Conservation (phyloP, 1,140 invertebrate species). For the Anoplolepis gracilipes region DNA sequence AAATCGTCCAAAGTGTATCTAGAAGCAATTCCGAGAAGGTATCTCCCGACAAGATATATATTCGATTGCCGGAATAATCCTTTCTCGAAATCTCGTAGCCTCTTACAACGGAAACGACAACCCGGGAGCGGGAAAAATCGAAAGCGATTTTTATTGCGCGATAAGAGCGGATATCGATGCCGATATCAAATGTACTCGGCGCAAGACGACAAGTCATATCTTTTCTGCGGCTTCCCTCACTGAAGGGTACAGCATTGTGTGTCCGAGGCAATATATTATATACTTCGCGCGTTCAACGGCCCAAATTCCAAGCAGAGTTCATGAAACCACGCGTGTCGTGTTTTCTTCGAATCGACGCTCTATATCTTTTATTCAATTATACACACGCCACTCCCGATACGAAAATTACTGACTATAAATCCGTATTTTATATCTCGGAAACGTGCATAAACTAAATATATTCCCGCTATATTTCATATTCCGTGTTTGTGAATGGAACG, state of each 20-base stretch:
- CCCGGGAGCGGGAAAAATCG: slow-evolving; percentile 2
- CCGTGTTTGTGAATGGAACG: not conserved
- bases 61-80: slow-evolving; percentile 56
- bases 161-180: slow-evolving; percentile 44
- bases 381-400: slow-evolving; percentile 35
- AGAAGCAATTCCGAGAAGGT: slow-evolving; percentile 49
- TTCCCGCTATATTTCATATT: slow-evolving; percentile 2
- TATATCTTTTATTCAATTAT: slow-evolving; percentile 39
- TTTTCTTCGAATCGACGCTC: slow-evolving; percentile 3
- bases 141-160: slow-evolving; percentile 45
- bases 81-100: slow-evolving; percentile 27
- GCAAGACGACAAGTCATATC: slow-evolving; percentile 10
- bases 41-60: slow-evolving; percentile 34
- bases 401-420: slow-evolving; percentile 47
- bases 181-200: slow-evolving; percentile 36
- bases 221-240: not conserved
- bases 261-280: not conserved
- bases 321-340: slow-evolving; percentile 12
- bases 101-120: not conserved
- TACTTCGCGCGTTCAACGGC: not conserved
- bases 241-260: not conserved
- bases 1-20: not conserved
- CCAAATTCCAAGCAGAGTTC: slow-evolving; percentile 20
- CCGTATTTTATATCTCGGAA: slow-evolving; percentile 39
- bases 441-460: slow-evolving; percentile 27